Evolutionary conservation across 1,140 invertebrate species (phyloP).

Genomic region (Oreohelix idahoensis): DNA sequence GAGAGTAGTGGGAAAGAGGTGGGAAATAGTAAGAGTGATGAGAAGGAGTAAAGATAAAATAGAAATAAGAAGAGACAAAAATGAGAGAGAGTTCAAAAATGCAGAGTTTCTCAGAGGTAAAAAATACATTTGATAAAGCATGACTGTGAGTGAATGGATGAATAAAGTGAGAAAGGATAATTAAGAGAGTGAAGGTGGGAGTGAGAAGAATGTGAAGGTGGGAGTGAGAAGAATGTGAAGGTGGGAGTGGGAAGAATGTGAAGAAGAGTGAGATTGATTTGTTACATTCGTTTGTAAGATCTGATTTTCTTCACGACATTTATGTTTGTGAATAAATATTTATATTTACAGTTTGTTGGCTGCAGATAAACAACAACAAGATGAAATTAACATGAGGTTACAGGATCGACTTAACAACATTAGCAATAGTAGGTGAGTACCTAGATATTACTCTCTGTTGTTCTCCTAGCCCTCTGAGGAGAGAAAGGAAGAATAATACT

Average conservation of each 20-base stretch:
- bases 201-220: neutral
- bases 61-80: neutral
- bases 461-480: too few species aligned
- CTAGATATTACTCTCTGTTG: too few species aligned
- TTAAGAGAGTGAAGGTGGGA: neutral
- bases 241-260: neutral
- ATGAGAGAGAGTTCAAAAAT: too few species aligned
- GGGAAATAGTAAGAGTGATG: neutral
- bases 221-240: neutral
- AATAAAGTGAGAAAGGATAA: too few species aligned
- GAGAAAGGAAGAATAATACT: too few species aligned
- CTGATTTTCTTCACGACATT: too few species aligned
- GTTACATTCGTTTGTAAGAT: too few species aligned
- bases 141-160: too few species aligned
- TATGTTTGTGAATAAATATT: neutral
- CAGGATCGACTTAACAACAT: conserved; percentile 56
- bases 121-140: too few species aligned
- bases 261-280: neutral
- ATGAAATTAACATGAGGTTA: conserved; percentile 59
- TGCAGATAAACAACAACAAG: conserved; percentile 53
- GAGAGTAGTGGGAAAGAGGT: neutral
- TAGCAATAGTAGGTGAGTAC: conserved; percentile 32
- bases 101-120: too few species aligned
- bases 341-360: conserved; percentile 47
- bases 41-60: neutral